These are phyloP conservation scores for Zaprionus capensis DNA, from an alignment of 1,140 invertebrate genomes.

Conservation along the genomic window DNA sequence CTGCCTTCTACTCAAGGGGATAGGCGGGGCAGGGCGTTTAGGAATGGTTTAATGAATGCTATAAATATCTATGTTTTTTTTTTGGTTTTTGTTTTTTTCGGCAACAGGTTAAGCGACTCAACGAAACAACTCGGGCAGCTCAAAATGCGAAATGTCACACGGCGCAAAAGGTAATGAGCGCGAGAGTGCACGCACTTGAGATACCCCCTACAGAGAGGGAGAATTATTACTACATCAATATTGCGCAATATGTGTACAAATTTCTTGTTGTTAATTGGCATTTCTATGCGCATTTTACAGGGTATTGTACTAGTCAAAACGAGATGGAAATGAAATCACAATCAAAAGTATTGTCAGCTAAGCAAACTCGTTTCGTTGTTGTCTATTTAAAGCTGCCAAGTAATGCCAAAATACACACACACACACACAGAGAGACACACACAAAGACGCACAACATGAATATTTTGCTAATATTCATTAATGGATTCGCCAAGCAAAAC, in stretches of 20 bases:
- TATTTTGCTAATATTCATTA: conserved; percentile 70
- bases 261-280: not conserved
- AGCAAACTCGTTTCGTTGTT: conserved; percentile 35
- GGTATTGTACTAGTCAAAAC: not conserved
- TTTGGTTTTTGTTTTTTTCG: conserved; percentile 21
- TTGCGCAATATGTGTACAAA: no score
- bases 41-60: conserved; percentile 39
- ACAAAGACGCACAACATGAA: conserved; percentile 13
- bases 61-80: conserved; percentile 33
- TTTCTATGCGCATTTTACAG: not conserved
- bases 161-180: conserved; percentile 16
- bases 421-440: not conserved
- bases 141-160: conserved; percentile 44
- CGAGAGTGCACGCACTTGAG: not conserved
- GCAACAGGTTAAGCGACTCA: conserved; percentile 62
- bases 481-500: conserved; percentile 46
- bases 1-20: not conserved
- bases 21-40: not conserved
- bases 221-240: no score
- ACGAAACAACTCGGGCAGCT: conserved; percentile 16
- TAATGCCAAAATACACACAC: conserved; percentile 22
- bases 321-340: conserved; percentile 10
- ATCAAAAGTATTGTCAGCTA: conserved; percentile 18
- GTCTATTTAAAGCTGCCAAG: conserved; percentile 34
- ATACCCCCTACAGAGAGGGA: not conserved